Percentiles rank a stretch among this genome's conserved stretches.
Evolutionary conservation across 2,797 vertebrate genomes (phyloP).

Genomic region (Phaenicophaeus curvirostris): DNA sequence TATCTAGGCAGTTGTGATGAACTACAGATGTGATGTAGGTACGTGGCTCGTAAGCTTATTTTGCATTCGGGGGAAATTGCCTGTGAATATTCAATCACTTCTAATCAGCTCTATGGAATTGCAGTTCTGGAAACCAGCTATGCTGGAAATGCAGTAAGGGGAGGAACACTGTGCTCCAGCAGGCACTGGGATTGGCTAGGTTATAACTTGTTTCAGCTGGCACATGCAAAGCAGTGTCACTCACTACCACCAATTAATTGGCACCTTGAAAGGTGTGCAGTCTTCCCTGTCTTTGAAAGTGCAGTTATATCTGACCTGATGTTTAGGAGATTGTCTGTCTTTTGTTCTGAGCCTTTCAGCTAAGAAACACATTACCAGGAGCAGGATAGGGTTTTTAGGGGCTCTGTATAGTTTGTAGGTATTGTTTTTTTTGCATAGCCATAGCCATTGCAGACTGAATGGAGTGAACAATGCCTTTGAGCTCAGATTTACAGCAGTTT

Average conservation of each 20-base stretch:
- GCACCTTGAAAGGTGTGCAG: neutral
- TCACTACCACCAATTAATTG: neutral
- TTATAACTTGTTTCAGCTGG: neutral
- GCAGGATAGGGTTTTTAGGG: neutral
- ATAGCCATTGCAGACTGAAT: neutral
- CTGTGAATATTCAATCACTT: neutral
- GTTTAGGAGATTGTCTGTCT: neutral
- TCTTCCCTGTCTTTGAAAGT: neutral
- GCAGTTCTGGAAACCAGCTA: neutral
- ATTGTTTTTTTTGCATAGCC: neutral
- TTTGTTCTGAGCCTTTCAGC: neutral
- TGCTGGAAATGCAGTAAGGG: neutral
- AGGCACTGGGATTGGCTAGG: neutral
- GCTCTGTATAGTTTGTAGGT: rapidly evolving
- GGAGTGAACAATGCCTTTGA: neutral
- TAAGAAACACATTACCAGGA: neutral
- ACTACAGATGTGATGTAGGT: neutral
- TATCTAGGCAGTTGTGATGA: neutral
- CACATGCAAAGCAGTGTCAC: neutral
- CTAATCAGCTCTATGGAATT: neutral
- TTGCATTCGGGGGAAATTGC: neutral
- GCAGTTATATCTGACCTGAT: neutral
- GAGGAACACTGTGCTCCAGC: neutral
- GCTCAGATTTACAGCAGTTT: neutral
- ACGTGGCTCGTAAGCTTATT: neutral